Evolutionary conservation across 2,113 vertebrate genomes (phyloP).

Genomic region (Nothobranchius furzeri): DNA sequence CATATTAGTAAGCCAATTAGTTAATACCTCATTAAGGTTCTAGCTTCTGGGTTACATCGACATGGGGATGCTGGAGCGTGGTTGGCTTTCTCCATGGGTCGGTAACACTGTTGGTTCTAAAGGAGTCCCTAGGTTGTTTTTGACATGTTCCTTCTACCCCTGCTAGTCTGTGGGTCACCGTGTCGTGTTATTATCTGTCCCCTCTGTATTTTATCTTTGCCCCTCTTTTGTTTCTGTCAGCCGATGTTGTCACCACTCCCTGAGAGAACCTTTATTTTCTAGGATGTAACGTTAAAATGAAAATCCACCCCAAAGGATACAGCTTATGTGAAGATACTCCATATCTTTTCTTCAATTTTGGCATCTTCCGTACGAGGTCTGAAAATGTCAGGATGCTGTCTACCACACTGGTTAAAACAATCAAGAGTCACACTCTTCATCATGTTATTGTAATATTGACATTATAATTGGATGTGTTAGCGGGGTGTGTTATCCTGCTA

Average conservation of each 20-base stretch:
- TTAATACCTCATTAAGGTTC: too few relatives aligned
- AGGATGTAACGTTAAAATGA: constrained; percentile 8
- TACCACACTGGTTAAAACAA: too few relatives aligned
- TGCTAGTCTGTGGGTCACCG: constrained; percentile 48
- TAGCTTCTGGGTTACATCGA: too few relatives aligned
- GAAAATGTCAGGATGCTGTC: too few relatives aligned
- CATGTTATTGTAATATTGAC: too few relatives aligned
- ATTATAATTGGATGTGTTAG: too few relatives aligned
- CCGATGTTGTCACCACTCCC: constrained; percentile 27
- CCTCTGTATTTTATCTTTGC: constrained; percentile 39
- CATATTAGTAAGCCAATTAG: too few relatives aligned
- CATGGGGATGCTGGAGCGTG: constrained; percentile 67
- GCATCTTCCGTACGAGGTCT: too few relatives aligned
- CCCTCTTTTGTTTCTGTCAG: constrained; percentile 46
- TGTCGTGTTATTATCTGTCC: constrained; percentile 50
- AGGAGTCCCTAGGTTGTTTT: constrained; percentile 42
- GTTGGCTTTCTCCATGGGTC: constrained; percentile 69
- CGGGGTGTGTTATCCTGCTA: neutral
- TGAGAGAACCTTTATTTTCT: constrained; percentile 19
- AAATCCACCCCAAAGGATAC: constrained; percentile 25
- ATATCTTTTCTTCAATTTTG: too few relatives aligned
- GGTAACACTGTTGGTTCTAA: constrained; percentile 61
- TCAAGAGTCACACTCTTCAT: too few relatives aligned
- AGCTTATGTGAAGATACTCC: too few relatives aligned
- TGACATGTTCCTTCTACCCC: constrained; percentile 49